Base-by-base conservation (phyloP, 2,113 vertebrate genomes). In the Dasyornis broadbenti region DNA sequence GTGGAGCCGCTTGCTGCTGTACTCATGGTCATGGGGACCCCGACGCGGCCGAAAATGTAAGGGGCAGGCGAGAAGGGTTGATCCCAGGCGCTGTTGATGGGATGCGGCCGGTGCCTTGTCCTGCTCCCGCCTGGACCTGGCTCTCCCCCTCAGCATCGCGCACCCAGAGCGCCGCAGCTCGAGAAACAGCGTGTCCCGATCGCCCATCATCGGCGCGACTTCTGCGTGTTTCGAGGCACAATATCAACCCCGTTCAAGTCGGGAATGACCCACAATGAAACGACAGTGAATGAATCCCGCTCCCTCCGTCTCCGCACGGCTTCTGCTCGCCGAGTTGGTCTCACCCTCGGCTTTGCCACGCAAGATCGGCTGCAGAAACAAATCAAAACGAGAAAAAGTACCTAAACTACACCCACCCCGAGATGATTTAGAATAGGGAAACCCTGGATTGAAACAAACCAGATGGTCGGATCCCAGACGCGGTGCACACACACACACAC, bases 341-440 rank as follows among this genome's bases (percentile, higher is more conserved):
- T 31, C 19, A 45, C 60, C 47, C 70, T 42, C 33, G 35, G 59
- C 61, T 94, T 50, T 39, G 52, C 78, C 81, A 11, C 13, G 8
- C 70, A 16, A 60, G 57, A 53, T 28, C 7, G 31, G 44, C 87
- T 57, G 85, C 82, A 50, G 86, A 82, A 97, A 92, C 4, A 30
- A 54, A 70, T 73, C 71, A 81, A 96, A 96, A 95, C 94, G 94
- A 95, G 90, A 86, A 96, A 93, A 92, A 95, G 42, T 15, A 63
- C 59, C 86, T 39, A 23, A 83, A 94, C 35, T 57, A n/a, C 47
- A 66, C 54, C 33, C 63, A 35, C 50, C 54, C 63, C 37, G 76
- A 90, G 83, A 73, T 10, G 27, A 49, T 88, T 88, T 59, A 77
- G 76, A 1, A 83, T 86, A 86, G 79, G 59, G 76, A 90, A 88